Evolutionary conservation across 2,797 vertebrate genomes (phyloP), one percentile per base, ranked within the genome.

Genomic region (Tarsius wallacei): DNA sequence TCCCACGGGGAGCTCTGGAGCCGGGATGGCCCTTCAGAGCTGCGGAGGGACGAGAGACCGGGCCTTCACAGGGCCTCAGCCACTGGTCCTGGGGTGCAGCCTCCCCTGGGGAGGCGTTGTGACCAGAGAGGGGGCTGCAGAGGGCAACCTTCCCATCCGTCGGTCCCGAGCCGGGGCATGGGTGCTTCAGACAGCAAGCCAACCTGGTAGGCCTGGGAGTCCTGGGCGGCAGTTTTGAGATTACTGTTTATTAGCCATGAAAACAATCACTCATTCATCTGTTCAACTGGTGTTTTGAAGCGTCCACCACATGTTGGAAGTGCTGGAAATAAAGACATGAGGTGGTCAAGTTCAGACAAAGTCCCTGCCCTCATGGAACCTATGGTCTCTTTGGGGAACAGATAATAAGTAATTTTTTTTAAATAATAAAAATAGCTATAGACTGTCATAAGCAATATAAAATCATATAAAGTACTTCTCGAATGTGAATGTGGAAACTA

Each of bases 261-360:
- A 42, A 77, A 73, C 55, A 42, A 42, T 42, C 42, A 42, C 42
- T n/a, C 59, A 47, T 13, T 77, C 59, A 66, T 51, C 86, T 10
- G 51, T 51, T 87, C 55, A 55, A 57, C 28, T 14, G 64, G 16
- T 81, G 64, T 59, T 87, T 82, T 71, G 28, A 64, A 80, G 94
- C 53, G 19, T 49, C n/a, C 63, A 33, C 51, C 17, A 42, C 31
- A 14, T 87, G 42, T 42, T 4, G 42, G 42, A 42, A 42, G 5
- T 42, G 42, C 42, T 42, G 55, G 21, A 71, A 68, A 57, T 61
- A 91, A 82, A 86, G 28, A 73, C 7, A 17, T 49, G 47, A 77
- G 33, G 21, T n/a, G 42, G 51, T 83, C 59, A 89, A 64, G 33
- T 78, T 96, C 53, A 95, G 88, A 85, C 28, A 77, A 76, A 84